phyloP scores from a whole-genome alignment of 2,797 vertebrate genomes.

The Gymnoscopelus microlampas region DNA sequence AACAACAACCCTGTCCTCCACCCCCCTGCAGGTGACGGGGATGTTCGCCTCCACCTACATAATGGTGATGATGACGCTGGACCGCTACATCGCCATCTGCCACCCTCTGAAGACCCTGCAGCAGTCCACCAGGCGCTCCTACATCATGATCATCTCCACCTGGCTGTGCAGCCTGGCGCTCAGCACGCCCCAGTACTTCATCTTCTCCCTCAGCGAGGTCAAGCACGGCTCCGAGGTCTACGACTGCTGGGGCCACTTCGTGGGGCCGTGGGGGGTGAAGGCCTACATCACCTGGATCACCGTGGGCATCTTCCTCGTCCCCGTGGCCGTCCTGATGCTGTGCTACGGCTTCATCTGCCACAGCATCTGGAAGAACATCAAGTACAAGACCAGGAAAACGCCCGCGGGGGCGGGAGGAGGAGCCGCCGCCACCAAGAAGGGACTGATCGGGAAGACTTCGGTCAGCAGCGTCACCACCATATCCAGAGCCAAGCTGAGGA shows the following conservation, averaged over 20 bases:
- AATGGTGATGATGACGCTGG: constrained; percentile 97
- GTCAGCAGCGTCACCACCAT: constrained; percentile 91
- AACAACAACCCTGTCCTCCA: too few relatives aligned
- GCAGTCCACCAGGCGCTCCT: constrained; percentile 90
- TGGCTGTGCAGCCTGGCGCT: constrained; percentile 92
- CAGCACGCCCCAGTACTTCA: constrained; percentile 93
- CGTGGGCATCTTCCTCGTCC: constrained; percentile 89
- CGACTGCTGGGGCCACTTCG: constrained; percentile 95
- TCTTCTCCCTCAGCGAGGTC: constrained; percentile 94
- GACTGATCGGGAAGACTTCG: constrained; percentile 83
- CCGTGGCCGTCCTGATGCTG: constrained; percentile 85
- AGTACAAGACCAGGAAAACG: constrained; percentile 82
- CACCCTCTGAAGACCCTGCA: constrained; percentile 95
- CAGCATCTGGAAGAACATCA: constrained; percentile 91
- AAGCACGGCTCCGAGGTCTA: constrained; percentile 86
- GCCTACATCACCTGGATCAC: constrained; percentile 98
- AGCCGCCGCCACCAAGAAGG: constrained; percentile 62
- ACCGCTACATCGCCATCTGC: constrained; percentile 97
- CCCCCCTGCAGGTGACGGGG: constrained; percentile 83
- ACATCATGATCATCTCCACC: constrained; percentile 90
- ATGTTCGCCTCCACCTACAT: constrained; percentile 98
- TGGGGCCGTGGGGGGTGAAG: constrained; percentile 88
- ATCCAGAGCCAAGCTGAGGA: constrained; percentile 94
- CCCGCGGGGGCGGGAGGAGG: background rate
- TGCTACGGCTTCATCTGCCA: constrained; percentile 96